These are phyloP conservation scores for Rhabdomys dilectus DNA, from an alignment of 2,113 vertebrate species.

Conservation along the genomic window DNA sequence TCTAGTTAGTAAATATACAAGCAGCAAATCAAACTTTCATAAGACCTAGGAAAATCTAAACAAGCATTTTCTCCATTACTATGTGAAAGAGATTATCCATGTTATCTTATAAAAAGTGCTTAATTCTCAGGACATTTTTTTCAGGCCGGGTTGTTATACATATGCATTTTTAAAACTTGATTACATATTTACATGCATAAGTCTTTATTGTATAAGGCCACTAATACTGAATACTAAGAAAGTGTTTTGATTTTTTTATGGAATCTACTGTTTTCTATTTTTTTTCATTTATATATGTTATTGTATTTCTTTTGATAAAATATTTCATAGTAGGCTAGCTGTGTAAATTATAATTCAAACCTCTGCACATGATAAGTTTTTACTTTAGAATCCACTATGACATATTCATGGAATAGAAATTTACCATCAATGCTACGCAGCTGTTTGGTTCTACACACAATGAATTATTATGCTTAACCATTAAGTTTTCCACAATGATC, in stretches of 20 bases:
- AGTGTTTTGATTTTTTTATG: not conserved
- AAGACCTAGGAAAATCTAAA: not conserved
- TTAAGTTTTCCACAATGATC: fast-evolving
- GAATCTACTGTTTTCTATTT: not conserved
- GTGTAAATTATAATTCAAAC: not conserved
- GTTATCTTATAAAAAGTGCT: not conserved
- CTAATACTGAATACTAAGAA: not conserved
- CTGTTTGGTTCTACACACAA: not conserved
- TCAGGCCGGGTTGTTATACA: not conserved
- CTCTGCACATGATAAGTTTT: not conserved
- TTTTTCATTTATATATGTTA: not conserved
- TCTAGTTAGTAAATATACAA: not conserved
- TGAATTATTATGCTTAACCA: not conserved
- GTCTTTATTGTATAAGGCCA: not conserved
- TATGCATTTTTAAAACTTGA: not conserved
- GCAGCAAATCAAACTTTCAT: fast-evolving
- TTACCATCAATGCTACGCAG: not conserved
- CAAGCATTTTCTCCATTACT: not conserved
- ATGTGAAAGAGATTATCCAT: fast-evolving
- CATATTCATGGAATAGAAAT: not conserved
- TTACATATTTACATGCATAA: too few relatives aligned
- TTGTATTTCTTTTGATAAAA: not conserved
- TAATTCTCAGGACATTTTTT: not conserved
- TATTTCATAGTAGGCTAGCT: not conserved
- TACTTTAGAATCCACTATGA: not conserved